Conservation (phyloP, 2,888 invertebrate genomes). For the Noctua fimbriata region DNA sequence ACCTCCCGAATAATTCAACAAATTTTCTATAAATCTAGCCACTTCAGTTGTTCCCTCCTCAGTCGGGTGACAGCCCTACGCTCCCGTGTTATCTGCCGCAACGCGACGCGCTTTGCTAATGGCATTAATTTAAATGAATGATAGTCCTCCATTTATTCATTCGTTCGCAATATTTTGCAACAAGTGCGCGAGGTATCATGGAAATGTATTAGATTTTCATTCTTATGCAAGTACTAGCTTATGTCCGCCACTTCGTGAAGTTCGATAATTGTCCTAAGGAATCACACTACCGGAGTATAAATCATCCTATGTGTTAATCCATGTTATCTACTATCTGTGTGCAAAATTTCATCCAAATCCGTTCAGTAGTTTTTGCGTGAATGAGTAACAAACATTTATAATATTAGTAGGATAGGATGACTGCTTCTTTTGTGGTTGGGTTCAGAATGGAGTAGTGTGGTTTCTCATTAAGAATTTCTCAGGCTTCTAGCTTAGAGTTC, state of each 20-base stretch:
- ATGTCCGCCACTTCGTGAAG: too few relatives aligned
- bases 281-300: too few relatives aligned
- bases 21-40: not conserved
- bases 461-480: not conserved
- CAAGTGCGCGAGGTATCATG: not conserved
- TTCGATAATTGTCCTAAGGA: too few relatives aligned
- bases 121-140: constrained; percentile 61
- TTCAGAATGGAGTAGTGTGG: not conserved
- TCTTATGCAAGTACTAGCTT: not conserved
- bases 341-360: too few relatives aligned
- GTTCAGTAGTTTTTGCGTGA: too few relatives aligned
- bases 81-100: constrained; percentile 45
- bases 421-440: not conserved
- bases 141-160: constrained; percentile 57
- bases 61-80: constrained; percentile 33
- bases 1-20: not conserved
- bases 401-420: too few relatives aligned
- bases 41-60: not conserved
- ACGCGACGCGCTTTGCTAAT: constrained; percentile 63
- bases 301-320: too few relatives aligned
- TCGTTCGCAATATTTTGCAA: constrained; percentile 41
- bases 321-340: too few relatives aligned
- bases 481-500: not conserved
- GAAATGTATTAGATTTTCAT: constrained; percentile 1
- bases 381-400: too few relatives aligned